Conservation (phyloP, 2,888 invertebrate species). For the Conistra vaccinii region DNA sequence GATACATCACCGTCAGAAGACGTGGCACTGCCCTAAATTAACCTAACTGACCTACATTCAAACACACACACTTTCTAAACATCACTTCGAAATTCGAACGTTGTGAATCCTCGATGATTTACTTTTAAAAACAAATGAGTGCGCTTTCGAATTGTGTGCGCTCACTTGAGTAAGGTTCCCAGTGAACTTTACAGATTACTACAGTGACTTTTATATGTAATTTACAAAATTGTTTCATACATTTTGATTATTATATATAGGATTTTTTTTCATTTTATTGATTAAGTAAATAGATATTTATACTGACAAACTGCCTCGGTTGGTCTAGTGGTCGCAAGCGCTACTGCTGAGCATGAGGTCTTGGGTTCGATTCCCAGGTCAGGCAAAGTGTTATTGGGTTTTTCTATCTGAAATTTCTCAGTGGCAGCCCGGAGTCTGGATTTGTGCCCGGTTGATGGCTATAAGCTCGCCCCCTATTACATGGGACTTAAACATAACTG, state of each 20-base stretch:
- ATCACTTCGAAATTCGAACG: background rate
- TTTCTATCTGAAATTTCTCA: too few species aligned
- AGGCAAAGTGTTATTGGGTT: too few species aligned
- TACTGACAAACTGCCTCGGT: too few species aligned
- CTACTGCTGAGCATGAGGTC: too few species aligned
- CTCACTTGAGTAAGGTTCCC: background rate
- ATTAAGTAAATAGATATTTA: background rate
- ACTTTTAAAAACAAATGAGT: background rate
- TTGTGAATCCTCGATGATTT: background rate
- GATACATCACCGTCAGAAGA: slow-evolving; percentile 56
- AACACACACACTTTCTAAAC: background rate
- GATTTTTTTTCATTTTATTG: background rate
- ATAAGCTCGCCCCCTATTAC: too few species aligned
- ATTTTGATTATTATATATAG: background rate
- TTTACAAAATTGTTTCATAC: background rate
- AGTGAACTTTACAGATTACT: background rate
- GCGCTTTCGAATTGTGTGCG: background rate
- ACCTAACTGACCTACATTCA: slow-evolving; percentile 51
- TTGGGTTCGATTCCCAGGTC: too few species aligned
- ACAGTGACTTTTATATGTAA: background rate
- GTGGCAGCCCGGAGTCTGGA: too few species aligned
- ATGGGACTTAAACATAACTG: too few species aligned
- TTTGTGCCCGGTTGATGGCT: too few species aligned
- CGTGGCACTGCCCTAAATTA: slow-evolving; percentile 44
- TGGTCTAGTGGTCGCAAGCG: too few species aligned